Percentiles rank a stretch among this genome's conserved stretches.
These are phyloP conservation scores for Hemicentrotus pulcherrimus DNA, from an alignment of 35 echinoderm and acorn worm species.

Conservation along the genomic window DNA sequence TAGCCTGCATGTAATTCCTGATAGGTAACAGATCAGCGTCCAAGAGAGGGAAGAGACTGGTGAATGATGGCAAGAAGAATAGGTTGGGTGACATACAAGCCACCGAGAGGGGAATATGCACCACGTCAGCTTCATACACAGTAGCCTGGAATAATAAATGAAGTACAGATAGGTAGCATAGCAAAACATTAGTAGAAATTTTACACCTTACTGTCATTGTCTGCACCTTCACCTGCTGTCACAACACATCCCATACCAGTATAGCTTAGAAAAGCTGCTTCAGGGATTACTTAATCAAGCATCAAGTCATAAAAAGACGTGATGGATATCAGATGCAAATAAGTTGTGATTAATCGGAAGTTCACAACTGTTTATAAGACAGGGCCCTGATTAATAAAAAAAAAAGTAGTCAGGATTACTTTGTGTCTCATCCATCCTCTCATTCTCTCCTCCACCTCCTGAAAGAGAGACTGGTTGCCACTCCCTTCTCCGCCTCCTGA, in stretches of 20 bases:
- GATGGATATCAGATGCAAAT: too few relatives aligned
- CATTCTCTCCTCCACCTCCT: conserved; percentile 77
- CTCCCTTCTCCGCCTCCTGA: conserved; percentile 43
- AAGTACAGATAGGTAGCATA: not conserved
- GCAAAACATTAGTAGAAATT: not conserved
- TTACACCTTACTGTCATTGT: too few relatives aligned
- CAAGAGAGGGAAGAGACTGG: conserved; percentile 71
- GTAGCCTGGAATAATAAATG: not conserved
- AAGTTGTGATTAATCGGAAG: too few relatives aligned
- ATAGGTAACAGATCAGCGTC: conserved; percentile 59
- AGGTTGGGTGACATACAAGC: conserved; percentile 72
- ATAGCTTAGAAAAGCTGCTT: too few relatives aligned
- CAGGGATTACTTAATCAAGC: too few relatives aligned
- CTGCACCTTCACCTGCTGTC: too few relatives aligned
- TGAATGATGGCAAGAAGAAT: conserved; percentile 74
- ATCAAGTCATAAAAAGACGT: too few relatives aligned
- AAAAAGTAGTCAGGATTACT: conserved; percentile 36
- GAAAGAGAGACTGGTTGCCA: conserved; percentile 51
- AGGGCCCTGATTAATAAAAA: too few relatives aligned
- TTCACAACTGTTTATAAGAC: too few relatives aligned
- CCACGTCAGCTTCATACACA: conserved; percentile 67
- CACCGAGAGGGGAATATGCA: conserved; percentile 69
- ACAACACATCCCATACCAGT: too few relatives aligned
- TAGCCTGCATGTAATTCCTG: conserved; percentile 46
- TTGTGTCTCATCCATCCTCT: conserved; percentile 74